Base-by-base conservation (phyloP, 2,797 vertebrate genomes). In the Pseudotriccus pelzelni region DNA sequence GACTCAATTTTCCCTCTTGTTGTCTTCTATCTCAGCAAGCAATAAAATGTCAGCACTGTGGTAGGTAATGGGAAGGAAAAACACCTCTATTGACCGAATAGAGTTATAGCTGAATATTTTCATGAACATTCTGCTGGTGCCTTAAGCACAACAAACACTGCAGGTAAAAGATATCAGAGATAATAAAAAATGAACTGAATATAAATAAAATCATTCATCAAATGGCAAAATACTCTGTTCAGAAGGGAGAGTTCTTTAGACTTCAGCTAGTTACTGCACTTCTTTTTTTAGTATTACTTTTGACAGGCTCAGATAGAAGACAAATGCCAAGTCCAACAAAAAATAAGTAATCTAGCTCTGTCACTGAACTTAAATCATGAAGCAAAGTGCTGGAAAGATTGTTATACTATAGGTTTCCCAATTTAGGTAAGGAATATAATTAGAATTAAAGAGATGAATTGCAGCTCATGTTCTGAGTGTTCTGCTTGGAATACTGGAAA, bases 1-100 rank as follows among this genome's bases (percentile, higher is more conserved):
- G 94, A 97, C 93, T 97, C 94, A 88, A 60, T 97, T 97, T 97
- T 96, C 78, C 87, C 80, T 84, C 81, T 95, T 96, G 69, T 91
- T 97, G 94, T 95, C 91, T 97, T 73, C 74, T 93, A 93, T 97
- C 94, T 93, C 92, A 91, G 79, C 72, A 86, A 91, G 91, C 92
- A 97, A 97, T 97, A 97, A 97, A 97, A 97, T 97, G 95, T 91
- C 97, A 97, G 64, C 30, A 6, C 83, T 58, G 78, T 90, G 92
- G 85, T 93, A 95, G 84, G 92, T 97, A 97, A 97, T 79, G 89
- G 93, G 93, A 90, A 96, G 84, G 50, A 84, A 97, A 96, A 96
- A 94, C 96, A 96, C 83, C 78, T 94, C 81, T 97, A 92, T 79
- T 97, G 93, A 96, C 74, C 83, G 44, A 94, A 90, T n/a, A 93